Conservation (phyloP, 2,113 vertebrate genomes). For the Trochalopteron elliotii region DNA sequence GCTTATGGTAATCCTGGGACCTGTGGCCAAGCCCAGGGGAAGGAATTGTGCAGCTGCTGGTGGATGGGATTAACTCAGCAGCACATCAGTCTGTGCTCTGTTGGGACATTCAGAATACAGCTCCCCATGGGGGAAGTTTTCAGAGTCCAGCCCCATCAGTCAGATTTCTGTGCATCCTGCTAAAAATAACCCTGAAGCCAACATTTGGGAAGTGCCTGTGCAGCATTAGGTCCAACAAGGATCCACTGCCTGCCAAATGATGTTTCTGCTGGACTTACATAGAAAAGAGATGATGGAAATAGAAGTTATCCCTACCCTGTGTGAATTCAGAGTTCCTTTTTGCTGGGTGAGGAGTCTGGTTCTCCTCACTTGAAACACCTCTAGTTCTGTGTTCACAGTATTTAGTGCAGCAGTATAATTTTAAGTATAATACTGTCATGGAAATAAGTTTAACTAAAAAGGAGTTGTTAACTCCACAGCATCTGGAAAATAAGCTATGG, state of each 20-base stretch:
- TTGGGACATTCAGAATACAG: background rate
- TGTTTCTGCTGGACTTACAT: background rate
- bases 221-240: fast-evolving
- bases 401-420: background rate
- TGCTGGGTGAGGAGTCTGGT: background rate
- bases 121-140: background rate
- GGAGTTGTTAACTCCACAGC: background rate
- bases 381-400: background rate
- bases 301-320: background rate
- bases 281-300: background rate
- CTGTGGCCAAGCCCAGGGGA: background rate
- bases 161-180: background rate
- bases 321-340: background rate
- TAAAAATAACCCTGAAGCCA: background rate
- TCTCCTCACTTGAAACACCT: background rate
- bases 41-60: background rate
- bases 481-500: background rate
- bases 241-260: background rate
- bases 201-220: fast-evolving
- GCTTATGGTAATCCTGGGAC: fast-evolving
- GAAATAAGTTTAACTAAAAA: background rate
- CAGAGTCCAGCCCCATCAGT: background rate
- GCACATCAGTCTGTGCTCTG: background rate
- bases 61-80: background rate
- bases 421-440: background rate